phyloP scores from a whole-genome alignment of 2,888 invertebrate genomes.

The Drosophila cyrtoloma region DNA sequence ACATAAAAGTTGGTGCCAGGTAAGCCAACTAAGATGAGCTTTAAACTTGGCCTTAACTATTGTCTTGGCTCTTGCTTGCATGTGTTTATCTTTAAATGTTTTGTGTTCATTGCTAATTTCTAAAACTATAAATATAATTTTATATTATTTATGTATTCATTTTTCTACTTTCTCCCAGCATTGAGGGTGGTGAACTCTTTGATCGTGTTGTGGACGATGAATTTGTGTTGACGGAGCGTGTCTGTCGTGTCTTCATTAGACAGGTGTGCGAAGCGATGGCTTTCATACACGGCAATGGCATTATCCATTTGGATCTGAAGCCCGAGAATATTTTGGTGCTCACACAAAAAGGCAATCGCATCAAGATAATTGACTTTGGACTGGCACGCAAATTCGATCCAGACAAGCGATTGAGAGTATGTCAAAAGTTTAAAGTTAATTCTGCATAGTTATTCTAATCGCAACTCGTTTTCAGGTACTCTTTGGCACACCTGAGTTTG shows the following conservation, averaged over 20 bases:
- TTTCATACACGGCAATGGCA: conserved; percentile 97
- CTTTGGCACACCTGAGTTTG: conserved; percentile 99
- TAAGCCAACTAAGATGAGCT: conserved; percentile 53
- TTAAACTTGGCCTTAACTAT: conserved; percentile 20
- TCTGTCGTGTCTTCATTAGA: conserved; percentile 98
- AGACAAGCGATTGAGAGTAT: conserved; percentile 92
- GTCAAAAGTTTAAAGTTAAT: background rate
- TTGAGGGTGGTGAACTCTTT: conserved; percentile 99
- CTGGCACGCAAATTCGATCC: conserved; percentile 97
- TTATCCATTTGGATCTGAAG: conserved; percentile 99
- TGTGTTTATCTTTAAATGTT: conserved; percentile 19
- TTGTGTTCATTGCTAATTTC: conserved; percentile 7
- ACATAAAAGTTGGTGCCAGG: conserved; percentile 62
- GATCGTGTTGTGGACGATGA: conserved; percentile 99
- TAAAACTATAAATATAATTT: fast-evolving
- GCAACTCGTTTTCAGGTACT: conserved; percentile 87
- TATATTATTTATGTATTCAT: background rate
- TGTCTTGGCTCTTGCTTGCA: conserved; percentile 21
- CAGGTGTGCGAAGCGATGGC: conserved; percentile 99
- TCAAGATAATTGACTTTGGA: conserved; percentile 99
- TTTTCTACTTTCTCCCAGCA: conserved; percentile 87
- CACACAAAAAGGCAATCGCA: conserved; percentile 97
- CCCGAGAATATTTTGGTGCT: conserved; percentile 99
- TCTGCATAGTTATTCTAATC: background rate
- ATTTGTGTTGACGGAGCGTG: conserved; percentile 97